Base-by-base conservation (phyloP, 2,888 invertebrate species). In the Conistra vaccinii region DNA sequence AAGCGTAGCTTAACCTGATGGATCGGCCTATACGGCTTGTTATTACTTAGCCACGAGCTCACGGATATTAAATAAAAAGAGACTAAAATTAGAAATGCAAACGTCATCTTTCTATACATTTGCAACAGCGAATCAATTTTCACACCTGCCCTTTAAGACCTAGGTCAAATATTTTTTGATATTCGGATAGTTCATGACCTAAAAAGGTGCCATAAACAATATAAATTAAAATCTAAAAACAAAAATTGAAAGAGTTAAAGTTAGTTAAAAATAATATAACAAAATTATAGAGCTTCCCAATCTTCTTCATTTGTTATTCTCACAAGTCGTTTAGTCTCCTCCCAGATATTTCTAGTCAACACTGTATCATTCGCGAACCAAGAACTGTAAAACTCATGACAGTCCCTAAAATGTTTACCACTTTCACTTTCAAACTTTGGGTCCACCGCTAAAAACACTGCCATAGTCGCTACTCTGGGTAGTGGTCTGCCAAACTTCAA, bases 371-470 rank as follows among this genome's bases (percentile, higher is more conserved):
- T 92, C 0, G 90, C 92, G 58, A 96, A 97, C 94, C 94, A 95
- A n/a, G 89, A 86, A 80, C 93, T 94, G 66, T 92, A 94, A 73
- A 92, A 94, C 71, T 92, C 91, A 10, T 88, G 89, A 79, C 95
- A 95, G 69, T 95, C 93, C 67, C 92, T 90, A 81, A 90, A 95
- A 87, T 95, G 94, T 71, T 91, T 92, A 1, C 95, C 95, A 90
- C 93, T 93, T 5, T 85, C 83, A 48, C 87, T 80, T 17, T 90
- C 85, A 3, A 94, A 88, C 32, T 87, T 90, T 0, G 93, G 92
- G 70, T 94, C 93, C 1, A 88, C 85, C 0, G 93, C 93, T 67
- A 95, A 85, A 81, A 89, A 95, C n/a, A 94, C 94, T 2, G 94
- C 87, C 91, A 93, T 88, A 0, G 90, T 92, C 0, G 94, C 95